These are phyloP conservation scores for Oryctolagus cuniculus DNA, from an alignment of 2,113 vertebrate species.

Conservation along the genomic window mOryCun1.1 NC_091440.1:54555501-54556000, in stretches of 20 bases:
- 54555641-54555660: neutral
- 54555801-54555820: neutral
- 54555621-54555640: neutral
- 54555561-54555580: constrained; percentile 35
- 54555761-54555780: neutral
- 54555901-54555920: neutral
- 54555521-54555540: neutral
- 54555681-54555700: neutral
- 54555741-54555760: neutral
- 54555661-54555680: neutral
- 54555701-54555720: too few relatives aligned
- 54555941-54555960: neutral
- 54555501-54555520: constrained; percentile 12
- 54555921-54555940: neutral
- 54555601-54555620: neutral
- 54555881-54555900: neutral
- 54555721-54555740: too few relatives aligned
- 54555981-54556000: neutral
- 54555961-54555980: neutral
- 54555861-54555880: neutral
- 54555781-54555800: neutral
- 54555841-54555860: neutral
- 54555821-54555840: neutral
- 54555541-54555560: neutral
- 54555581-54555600: neutral